phyloP scores from a whole-genome alignment of 2,113 vertebrate genomes.

The Psilopsiagon aymara region DNA sequence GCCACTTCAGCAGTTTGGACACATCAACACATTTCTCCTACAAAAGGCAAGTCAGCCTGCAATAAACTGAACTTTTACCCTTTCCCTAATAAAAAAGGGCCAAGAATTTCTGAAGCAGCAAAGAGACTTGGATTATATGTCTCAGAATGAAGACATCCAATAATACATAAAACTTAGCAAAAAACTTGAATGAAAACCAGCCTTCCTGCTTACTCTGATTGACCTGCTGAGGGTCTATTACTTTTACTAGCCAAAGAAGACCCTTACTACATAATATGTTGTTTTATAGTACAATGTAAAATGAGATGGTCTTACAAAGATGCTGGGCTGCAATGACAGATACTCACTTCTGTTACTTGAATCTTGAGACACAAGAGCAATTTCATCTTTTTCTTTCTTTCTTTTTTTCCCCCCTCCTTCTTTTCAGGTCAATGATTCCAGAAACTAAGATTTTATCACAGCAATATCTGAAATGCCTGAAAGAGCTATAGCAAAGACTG shows the following conservation, averaged over 20 bases:
- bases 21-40: slow-evolving; percentile 45
- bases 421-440: neutral
- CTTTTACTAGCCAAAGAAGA: neutral
- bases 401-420: neutral
- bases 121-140: slow-evolving; percentile 78
- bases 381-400: neutral
- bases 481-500: neutral
- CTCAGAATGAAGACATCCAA: slow-evolving; percentile 43
- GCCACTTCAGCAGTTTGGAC: slow-evolving; percentile 29
- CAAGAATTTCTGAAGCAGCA: slow-evolving; percentile 81
- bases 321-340: neutral
- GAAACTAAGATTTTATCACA: neutral
- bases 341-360: neutral
- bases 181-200: neutral
- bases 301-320: neutral
- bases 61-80: slow-evolving; percentile 71
- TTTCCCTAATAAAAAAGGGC: slow-evolving; percentile 79
- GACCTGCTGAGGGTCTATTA: neutral
- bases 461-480: neutral
- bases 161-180: neutral
- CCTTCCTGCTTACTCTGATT: neutral
- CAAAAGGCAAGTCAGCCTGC: neutral
- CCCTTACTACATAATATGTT: neutral
- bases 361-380: neutral
- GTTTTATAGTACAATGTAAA: neutral